Conservation (phyloP, 2,113 vertebrate genomes). For the Sclerurus mexicanus region DNA sequence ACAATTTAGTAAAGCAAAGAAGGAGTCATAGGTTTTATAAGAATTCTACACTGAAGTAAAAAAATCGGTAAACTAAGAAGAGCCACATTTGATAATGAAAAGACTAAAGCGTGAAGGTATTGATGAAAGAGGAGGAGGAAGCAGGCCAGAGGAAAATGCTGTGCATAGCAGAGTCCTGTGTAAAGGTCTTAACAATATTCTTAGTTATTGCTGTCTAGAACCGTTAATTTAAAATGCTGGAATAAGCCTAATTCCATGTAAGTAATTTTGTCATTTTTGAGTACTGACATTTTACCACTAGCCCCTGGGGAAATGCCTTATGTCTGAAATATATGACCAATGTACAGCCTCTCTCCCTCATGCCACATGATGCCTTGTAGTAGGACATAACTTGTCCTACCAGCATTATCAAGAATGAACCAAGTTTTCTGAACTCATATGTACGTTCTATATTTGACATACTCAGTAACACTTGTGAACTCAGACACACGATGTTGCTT, state of each 20-base stretch:
- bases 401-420: neutral
- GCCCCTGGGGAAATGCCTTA: neutral
- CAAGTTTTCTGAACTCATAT: neutral
- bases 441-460: neutral
- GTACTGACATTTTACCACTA: neutral
- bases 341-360: neutral
- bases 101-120: neutral
- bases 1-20: neutral
- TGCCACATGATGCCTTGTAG: neutral
- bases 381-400: neutral
- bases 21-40: neutral
- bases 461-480: neutral
- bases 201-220: neutral
- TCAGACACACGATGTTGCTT: accelerated
- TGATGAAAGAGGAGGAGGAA: neutral
- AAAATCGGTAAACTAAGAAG: neutral
- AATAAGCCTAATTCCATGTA: neutral
- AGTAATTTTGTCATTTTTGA: neutral
- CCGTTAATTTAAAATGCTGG: neutral
- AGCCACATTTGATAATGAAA: neutral
- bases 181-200: neutral
- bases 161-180: neutral
- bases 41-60: neutral
- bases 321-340: neutral
- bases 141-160: neutral